These are phyloP conservation scores for Lerista edwardsae DNA, from an alignment of 2,797 vertebrate species.

Conservation along the genomic window DNA sequence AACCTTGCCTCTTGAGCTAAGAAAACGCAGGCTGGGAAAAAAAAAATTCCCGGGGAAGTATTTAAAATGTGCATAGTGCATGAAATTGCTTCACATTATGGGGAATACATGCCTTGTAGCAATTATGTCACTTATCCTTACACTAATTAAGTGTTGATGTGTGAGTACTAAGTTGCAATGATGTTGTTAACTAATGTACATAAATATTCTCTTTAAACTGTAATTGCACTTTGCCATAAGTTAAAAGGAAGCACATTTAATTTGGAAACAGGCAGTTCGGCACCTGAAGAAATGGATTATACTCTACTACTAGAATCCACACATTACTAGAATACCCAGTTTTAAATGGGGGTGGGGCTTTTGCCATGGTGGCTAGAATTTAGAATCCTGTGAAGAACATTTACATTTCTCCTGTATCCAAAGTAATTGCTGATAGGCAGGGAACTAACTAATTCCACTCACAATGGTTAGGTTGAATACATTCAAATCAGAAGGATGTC, in stretches of 20 bases:
- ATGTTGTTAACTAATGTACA: constrained; percentile 84
- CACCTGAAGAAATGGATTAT: constrained; percentile 57
- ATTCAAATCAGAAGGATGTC: constrained; percentile 11
- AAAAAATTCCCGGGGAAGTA: constrained; percentile 68
- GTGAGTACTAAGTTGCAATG: constrained; percentile 81
- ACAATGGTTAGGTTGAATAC: constrained; percentile 23
- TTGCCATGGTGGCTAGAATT: constrained; percentile 34
- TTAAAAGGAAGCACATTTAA: constrained; percentile 68
- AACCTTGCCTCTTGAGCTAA: constrained; percentile 74
- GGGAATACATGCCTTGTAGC: constrained; percentile 82
- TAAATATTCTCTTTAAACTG: constrained; percentile 84
- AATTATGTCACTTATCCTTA: constrained; percentile 85
- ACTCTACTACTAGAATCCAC: constrained; percentile 47
- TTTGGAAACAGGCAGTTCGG: constrained; percentile 56
- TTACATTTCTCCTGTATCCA: constrained; percentile 39
- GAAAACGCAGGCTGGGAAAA: constrained; percentile 73
- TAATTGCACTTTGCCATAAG: constrained; percentile 79
- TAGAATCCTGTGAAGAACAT: constrained; percentile 36
- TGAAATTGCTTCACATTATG: constrained; percentile 85
- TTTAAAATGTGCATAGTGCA: constrained; percentile 80
- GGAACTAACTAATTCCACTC: constrained; percentile 6
- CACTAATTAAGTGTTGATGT: constrained; percentile 85
- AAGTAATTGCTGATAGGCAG: constrained; percentile 1
- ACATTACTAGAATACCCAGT: constrained; percentile 18
- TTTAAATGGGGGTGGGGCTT: constrained; percentile 39